Evolutionary conservation across 2,797 vertebrate genomes (phyloP), one percentile per base, ranked within the genome.

Genomic region (Hybognathus amarus): DNA sequence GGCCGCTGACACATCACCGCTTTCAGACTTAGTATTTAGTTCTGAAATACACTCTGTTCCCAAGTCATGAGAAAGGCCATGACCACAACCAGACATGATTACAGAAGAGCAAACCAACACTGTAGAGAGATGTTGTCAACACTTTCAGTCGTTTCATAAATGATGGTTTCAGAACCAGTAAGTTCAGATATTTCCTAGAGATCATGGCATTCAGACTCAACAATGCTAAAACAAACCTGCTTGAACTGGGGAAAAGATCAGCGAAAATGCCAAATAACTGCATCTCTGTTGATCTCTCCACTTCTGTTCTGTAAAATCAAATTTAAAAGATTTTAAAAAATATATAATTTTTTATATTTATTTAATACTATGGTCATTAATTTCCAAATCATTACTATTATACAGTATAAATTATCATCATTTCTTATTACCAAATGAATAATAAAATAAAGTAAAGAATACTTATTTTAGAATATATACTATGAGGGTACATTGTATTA

Each of bases 181-280:
- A 74, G 15, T 30, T 38, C 12, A 71, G 22, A 12, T 5, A 76
- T 67, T 85, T 84, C 79, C 59, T 79, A 68, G 63, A 73, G 68
- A 64, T 84, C 10, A 0, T 45, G 70, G 45, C 22, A 71, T 30
- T 63, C 22, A 30, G 10, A 6, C 3, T 59, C 50, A 8, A 38
- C 22, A 67, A 17, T 63, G 50, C 0, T 45, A 9, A 61, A 61
- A 83, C 89, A 61, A 91, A 95, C 94, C 88, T 92, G 88, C 89
- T n/a, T 92, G 63, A 94, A 87, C 71, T 84, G 33, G 10, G 94
- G 40, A 93, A 90, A 54, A 95, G 89, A 73, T 95, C 94, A 1
- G 71, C 24, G 45, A 95, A 93, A 66, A 95, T 80, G 1, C 36
- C 86, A 81, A n/a, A 85, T 88, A 69, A 94, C 66, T 7, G 92